Conservation (phyloP, 1,140 invertebrate species). For the Cyclina sinensis region DNA sequence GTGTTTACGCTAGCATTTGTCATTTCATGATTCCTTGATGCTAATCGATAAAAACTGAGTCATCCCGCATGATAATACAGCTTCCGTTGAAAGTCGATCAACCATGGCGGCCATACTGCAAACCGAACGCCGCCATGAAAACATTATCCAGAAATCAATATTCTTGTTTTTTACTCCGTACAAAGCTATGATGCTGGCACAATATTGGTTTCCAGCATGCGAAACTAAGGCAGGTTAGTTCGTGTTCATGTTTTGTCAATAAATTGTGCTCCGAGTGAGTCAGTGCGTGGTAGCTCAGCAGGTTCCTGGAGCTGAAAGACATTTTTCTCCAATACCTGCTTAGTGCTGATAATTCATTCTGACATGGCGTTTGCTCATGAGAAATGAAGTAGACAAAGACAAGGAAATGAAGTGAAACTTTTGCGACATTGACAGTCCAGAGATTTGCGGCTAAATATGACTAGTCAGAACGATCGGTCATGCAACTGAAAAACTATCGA, state of each 20-base stretch:
- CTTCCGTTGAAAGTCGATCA: slow-evolving; percentile 36
- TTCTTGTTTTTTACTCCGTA: slow-evolving; percentile 27
- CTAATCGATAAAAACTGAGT: slow-evolving; percentile 32
- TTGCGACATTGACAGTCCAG: too few relatives aligned
- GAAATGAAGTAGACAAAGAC: background rate
- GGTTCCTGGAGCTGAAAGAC: background rate
- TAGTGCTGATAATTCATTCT: slow-evolving; percentile 8
- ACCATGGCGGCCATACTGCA: slow-evolving; percentile 7
- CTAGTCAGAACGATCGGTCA: too few relatives aligned
- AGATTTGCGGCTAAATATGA: too few relatives aligned
- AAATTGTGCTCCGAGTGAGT: background rate
- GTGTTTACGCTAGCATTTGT: background rate
- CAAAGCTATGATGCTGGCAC: background rate
- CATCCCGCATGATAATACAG: slow-evolving; percentile 45
- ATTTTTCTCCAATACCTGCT: slow-evolving; percentile 8
- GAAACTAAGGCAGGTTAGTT: background rate
- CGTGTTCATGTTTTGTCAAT: slow-evolving; percentile 11
- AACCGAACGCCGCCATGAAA: slow-evolving; percentile 8
- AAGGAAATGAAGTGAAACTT: too few relatives aligned
- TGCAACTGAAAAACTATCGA: too few relatives aligned
- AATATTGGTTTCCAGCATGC: background rate
- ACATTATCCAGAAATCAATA: slow-evolving; percentile 31
- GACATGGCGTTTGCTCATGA: background rate
- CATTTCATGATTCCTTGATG: background rate
- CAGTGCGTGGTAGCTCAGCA: background rate